Evolutionary conservation across 2,113 vertebrate species (phyloP).

Genomic region (Casuarius casuarius): DNA sequence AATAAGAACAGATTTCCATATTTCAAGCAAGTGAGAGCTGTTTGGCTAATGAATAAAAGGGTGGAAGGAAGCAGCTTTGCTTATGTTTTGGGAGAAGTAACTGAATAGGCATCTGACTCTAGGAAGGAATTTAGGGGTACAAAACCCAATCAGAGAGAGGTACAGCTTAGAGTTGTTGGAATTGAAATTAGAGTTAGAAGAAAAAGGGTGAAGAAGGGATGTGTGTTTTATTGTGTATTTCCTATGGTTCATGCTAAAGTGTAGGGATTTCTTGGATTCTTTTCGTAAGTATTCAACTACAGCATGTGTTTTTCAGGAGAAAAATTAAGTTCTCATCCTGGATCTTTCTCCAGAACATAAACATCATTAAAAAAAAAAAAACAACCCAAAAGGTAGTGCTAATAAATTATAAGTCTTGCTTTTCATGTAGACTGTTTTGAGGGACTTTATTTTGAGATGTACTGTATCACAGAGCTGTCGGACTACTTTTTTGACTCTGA

Average conservation of each 20-base stretch:
- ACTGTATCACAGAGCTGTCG: background rate
- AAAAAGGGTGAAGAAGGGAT: background rate
- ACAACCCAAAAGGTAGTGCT: background rate
- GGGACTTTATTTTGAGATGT: background rate
- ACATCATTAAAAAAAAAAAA: background rate
- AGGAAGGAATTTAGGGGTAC: background rate
- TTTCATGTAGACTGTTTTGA: background rate
- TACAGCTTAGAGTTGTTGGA: background rate
- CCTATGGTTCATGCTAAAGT: background rate
- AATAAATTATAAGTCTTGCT: background rate
- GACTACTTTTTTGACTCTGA: background rate
- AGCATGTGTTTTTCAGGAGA: background rate
- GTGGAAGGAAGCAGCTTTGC: background rate
- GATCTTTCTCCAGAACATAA: background rate
- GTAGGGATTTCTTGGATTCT: background rate
- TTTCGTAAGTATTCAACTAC: background rate
- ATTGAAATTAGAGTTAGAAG: background rate
- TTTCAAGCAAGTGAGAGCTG: background rate
- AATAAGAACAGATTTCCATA: background rate
- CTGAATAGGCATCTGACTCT: too few relatives aligned
- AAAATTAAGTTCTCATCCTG: background rate
- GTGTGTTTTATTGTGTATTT: background rate
- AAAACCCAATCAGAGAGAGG: background rate
- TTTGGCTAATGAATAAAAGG: background rate
- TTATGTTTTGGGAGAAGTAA: background rate